A percentile compares a stretch with the other conserved stretches of the same genome.
Conservation (phyloP, 1,140 invertebrate genomes). For the Telenomus remus region DNA sequence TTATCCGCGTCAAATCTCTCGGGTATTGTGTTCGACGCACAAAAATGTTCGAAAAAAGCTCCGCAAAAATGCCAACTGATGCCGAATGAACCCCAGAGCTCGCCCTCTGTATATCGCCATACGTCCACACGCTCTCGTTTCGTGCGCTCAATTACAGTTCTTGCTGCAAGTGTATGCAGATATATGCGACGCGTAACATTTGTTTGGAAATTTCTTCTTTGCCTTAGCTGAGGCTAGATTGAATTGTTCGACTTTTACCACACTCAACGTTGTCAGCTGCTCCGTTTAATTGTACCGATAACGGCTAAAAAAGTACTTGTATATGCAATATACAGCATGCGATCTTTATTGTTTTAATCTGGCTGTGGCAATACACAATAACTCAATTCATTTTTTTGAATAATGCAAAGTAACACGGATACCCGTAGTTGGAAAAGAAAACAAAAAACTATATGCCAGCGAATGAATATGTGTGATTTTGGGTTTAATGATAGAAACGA, state of each 20-base stretch:
- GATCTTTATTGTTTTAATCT: slow-evolving; percentile 10
- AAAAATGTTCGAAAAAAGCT: slow-evolving; percentile 9
- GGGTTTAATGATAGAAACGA: too few relatives aligned
- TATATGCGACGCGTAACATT: slow-evolving; percentile 47
- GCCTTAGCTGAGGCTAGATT: slow-evolving; percentile 31
- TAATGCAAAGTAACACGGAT: too few relatives aligned
- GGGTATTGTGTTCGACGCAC: slow-evolving; percentile 66
- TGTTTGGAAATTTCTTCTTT: slow-evolving; percentile 44
- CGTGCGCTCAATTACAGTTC: slow-evolving; percentile 38
- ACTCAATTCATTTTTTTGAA: too few relatives aligned
- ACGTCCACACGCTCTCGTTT: slow-evolving; percentile 15
- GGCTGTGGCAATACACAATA: too few relatives aligned
- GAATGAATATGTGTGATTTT: too few relatives aligned
- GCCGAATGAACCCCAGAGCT: slow-evolving; percentile 12
- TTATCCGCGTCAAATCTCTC: slow-evolving; percentile 72
- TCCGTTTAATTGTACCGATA: slow-evolving; percentile 30
- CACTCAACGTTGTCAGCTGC: slow-evolving; percentile 21
- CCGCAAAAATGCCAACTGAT: slow-evolving; percentile 28
- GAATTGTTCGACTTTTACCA: slow-evolving; percentile 47
- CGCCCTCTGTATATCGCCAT: background rate
- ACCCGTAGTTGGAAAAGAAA: too few relatives aligned
- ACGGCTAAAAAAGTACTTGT: slow-evolving; percentile 3
- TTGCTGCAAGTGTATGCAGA: slow-evolving; percentile 34
- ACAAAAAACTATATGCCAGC: too few relatives aligned
- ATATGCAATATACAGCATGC: background rate